Base-by-base conservation (phyloP, 1,140 invertebrate genomes). In the Papilio aristodemus region DNA sequence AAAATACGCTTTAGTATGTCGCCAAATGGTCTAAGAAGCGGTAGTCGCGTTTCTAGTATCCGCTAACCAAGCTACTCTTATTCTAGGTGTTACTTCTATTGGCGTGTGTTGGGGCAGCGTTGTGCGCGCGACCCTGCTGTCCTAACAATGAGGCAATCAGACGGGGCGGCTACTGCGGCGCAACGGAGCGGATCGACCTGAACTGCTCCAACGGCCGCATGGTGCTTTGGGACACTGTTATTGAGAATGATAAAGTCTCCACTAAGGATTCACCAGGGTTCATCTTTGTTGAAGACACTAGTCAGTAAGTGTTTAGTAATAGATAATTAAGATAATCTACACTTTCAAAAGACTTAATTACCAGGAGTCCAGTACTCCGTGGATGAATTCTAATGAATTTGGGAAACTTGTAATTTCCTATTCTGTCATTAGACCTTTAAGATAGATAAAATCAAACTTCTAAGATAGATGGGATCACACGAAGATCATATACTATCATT, bases 211-310 rank as follows among this genome's bases (percentile, higher is more conserved):
- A 78, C 1, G 86, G 89, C 4, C 74, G 75, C 2, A 78, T 89
- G 77, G 70, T 90, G 4, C 78, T 91, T 1, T 81, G 68, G 38
- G 84, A 91, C 11, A 71, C 86, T 19, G 72, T 87, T 8, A 32
- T 88, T 0, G 71, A 80, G 3, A 87, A 87, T 0, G 71, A 81
- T 60, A 88, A 86, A 64, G 64, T 91, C 1, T 84, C 82, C 37
- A 90, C 89, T 0, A 54, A 71, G 41, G 87, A 91, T 60, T 76
- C 86, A 0, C 87, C 89, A 0, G 71, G 70, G 13, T 89, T 81
- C 36, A 70, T 85, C 0, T 85, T 88, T 59, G 83, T 79, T 14
- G 83, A 88, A 50, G 82, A 91, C 67, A 81, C 87, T n/a, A 66
- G 69, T 27, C 63, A 79, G 89, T 91, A 71, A 83, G 87, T 81